Base-by-base conservation (phyloP, 1,140 invertebrate genomes). In the Aphelenchoides fujianensis region DNA sequence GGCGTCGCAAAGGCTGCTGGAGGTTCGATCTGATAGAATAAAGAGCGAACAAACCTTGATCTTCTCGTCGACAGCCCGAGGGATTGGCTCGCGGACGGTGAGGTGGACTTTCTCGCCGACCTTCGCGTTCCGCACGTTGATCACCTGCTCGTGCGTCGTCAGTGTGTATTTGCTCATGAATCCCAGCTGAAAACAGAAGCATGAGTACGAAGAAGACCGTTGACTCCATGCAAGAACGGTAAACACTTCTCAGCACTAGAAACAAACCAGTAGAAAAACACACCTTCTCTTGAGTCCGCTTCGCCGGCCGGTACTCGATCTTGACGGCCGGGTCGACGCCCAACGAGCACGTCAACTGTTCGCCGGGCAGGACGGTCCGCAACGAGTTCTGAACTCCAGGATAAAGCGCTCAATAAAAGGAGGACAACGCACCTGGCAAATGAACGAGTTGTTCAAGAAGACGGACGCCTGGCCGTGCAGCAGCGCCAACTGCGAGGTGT, bases 361-460 rank as follows among this genome's bases (percentile, higher is more conserved):
- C 86, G 59, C 78, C 76, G 1, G 86, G 86, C 31, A 80, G 73
- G 0, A 86, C 85, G 5, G 83, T 69, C n/a, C 83, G 81, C 16
- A 86, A 64, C 63, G 71, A 59, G 1, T 59, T 82, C 81, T 81
- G 48, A 63, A 74, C 27, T 70, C 12, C 23, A 48, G 41, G 12
- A 48, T 48, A 48, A 12, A 48, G 23, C 12, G 41, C 41, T 48
- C 30, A 61, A 41, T n/a, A 19, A 61, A 23, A 66, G 31, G 2
- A 16, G 7, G 19, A 37, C 16, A 36, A 23, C 57, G 53, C 67
- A 86, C 86, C 78, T 85, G 87, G 2, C 82, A 83, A 5, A 87
- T 82, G 74, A 87, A 87, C 70, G 80, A 86, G 74, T 86, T 86
- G 70, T 87, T 86, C 32, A 87, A 75, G 73, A 86, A 87, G 23